phyloP scores from a whole-genome alignment of 2,113 vertebrate species.

The Odocoileus hemionus region DNA sequence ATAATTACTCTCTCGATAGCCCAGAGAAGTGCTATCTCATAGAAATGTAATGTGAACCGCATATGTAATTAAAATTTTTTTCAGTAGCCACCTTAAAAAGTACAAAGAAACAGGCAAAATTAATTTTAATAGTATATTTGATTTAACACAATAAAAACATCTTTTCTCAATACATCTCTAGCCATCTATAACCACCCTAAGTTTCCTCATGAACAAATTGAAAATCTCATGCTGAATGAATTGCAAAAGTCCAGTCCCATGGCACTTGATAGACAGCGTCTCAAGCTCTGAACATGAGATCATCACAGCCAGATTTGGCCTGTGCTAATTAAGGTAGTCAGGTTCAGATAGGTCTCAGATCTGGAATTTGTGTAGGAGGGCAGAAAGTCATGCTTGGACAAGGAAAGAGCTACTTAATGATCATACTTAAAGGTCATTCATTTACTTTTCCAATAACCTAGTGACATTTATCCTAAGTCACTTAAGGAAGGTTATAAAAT shows the following conservation, averaged over 20 bases:
- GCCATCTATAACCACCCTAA: not conserved
- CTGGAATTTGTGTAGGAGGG: constrained; percentile 51
- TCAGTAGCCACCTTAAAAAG: not conserved
- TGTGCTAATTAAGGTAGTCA: constrained; percentile 46
- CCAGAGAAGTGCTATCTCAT: not conserved
- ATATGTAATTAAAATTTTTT: not conserved
- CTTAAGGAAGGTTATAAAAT: constrained; percentile 68
- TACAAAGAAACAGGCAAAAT: not conserved
- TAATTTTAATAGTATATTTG: not conserved
- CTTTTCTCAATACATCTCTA: not conserved
- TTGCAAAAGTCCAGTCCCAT: not conserved
- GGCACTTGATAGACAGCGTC: not conserved
- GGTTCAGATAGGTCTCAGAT: constrained; percentile 37
- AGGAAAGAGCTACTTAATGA: constrained; percentile 67
- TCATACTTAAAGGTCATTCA: constrained; percentile 64
- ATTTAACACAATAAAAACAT: not conserved
- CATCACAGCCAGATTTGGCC: constrained; percentile 28
- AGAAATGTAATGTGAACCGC: not conserved
- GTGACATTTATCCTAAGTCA: constrained; percentile 68
- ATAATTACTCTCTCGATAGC: not conserved
- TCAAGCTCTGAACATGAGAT: not conserved
- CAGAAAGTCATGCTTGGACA: constrained; percentile 58
- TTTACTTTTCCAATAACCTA: constrained; percentile 49
- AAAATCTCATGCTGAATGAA: not conserved
- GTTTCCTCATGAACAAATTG: not conserved